These are phyloP conservation scores for Apistogramma diplotaenia DNA, from an alignment of 2,113 vertebrate genomes.

Conservation along the genomic window DNA sequence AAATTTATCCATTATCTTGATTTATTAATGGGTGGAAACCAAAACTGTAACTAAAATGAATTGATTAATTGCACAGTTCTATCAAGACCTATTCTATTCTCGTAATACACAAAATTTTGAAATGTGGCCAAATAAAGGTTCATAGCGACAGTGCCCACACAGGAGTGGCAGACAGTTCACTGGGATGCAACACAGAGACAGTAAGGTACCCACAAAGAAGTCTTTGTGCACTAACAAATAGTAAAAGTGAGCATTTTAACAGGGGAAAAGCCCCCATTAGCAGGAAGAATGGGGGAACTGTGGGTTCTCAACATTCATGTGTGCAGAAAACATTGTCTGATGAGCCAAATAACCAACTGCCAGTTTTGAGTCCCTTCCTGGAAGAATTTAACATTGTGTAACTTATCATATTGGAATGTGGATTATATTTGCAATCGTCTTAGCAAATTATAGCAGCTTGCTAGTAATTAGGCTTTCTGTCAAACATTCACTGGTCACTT, in stretches of 20 bases:
- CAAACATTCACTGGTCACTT: too few species aligned
- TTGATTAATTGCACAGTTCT: background rate
- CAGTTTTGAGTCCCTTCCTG: background rate
- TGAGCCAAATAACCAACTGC: rapidly evolving
- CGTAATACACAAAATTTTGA: background rate
- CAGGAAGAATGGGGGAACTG: rapidly evolving
- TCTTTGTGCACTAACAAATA: background rate
- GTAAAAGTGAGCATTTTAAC: background rate
- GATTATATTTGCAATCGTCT: background rate
- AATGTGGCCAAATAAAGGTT: rapidly evolving
- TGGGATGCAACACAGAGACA: background rate
- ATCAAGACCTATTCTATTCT: background rate
- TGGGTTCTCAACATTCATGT: too few species aligned
- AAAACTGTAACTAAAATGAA: background rate
- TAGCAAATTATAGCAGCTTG: background rate
- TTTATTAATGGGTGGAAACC: background rate
- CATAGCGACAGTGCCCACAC: background rate
- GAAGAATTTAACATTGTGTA: background rate
- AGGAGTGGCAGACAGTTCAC: too few species aligned
- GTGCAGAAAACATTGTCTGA: too few species aligned
- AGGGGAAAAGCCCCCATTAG: rapidly evolving
- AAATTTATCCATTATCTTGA: background rate
- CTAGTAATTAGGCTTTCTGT: too few species aligned
- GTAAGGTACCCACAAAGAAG: background rate
- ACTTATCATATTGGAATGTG: rapidly evolving